These are phyloP conservation scores for Brachyptera putata DNA, from an alignment of 2,888 invertebrate genomes.

Conservation along the genomic window DNA sequence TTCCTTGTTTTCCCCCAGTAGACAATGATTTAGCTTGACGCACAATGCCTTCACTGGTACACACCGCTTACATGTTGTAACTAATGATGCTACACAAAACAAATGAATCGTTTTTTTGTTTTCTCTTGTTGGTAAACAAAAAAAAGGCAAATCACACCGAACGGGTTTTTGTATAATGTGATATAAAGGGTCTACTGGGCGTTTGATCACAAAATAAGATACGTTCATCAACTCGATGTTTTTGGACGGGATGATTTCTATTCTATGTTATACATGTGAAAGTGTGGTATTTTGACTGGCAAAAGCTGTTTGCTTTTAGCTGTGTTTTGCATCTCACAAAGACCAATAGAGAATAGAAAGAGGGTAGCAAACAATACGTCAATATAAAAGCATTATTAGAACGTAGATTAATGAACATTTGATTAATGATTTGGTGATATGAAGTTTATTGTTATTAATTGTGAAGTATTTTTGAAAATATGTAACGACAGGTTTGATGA, in stretches of 20 bases:
- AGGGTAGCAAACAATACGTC: too few species aligned
- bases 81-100: neutral
- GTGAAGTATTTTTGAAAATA: too few species aligned
- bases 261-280: neutral
- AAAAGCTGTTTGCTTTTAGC: too few species aligned
- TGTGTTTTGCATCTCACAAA: too few species aligned
- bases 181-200: neutral
- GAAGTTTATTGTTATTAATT: too few species aligned
- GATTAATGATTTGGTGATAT: too few species aligned
- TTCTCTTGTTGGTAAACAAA: neutral
- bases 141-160: neutral
- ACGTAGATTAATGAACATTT: too few species aligned
- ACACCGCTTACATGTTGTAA: neutral
- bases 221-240: neutral
- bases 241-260: too few species aligned
- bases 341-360: too few species aligned
- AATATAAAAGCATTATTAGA: too few species aligned
- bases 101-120: constrained; percentile 4
- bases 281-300: neutral
- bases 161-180: neutral
- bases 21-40: neutral
- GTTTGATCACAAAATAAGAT: neutral
- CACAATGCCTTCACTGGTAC: neutral
- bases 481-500: too few species aligned
- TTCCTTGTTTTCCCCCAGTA: neutral